These are phyloP conservation scores for Gallinago jamesoni DNA, from an alignment of 2,113 vertebrate genomes.

Conservation along the genomic window DNA sequence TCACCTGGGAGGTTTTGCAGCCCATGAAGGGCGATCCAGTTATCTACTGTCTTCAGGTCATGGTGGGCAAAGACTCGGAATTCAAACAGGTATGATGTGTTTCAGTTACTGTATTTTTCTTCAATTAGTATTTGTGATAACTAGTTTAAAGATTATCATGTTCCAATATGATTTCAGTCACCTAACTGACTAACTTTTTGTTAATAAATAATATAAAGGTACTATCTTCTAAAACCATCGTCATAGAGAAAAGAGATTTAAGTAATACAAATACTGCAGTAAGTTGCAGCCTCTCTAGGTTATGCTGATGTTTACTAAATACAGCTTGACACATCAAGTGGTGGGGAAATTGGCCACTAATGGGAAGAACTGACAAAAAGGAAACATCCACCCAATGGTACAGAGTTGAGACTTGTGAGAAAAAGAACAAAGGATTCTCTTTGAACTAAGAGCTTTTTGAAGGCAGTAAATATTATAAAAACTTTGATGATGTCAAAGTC, in stretches of 20 bases:
- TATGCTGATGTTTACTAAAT: not conserved
- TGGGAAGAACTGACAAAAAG: not conserved
- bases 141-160: not conserved
- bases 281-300: not conserved
- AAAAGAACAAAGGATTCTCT: not conserved
- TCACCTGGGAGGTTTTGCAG: conserved; percentile 88
- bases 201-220: not conserved
- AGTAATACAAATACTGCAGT: not conserved
- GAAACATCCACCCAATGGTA: not conserved
- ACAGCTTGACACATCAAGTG: not conserved
- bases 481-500: not conserved
- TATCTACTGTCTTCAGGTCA: conserved; percentile 92
- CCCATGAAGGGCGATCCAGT: conserved; percentile 95
- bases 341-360: not conserved
- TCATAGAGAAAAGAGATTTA: not conserved
- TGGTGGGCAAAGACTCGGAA: conserved; percentile 92
- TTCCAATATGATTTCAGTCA: not conserved
- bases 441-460: not conserved
- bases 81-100: conserved; percentile 89
- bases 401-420: not conserved
- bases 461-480: not conserved
- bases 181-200: not conserved
- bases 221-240: not conserved
- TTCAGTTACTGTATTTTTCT: not conserved
- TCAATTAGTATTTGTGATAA: not conserved